Conservation (phyloP, 92 coral and sea anemone genomes). For the Parazoanthus atlanticus region DNA sequence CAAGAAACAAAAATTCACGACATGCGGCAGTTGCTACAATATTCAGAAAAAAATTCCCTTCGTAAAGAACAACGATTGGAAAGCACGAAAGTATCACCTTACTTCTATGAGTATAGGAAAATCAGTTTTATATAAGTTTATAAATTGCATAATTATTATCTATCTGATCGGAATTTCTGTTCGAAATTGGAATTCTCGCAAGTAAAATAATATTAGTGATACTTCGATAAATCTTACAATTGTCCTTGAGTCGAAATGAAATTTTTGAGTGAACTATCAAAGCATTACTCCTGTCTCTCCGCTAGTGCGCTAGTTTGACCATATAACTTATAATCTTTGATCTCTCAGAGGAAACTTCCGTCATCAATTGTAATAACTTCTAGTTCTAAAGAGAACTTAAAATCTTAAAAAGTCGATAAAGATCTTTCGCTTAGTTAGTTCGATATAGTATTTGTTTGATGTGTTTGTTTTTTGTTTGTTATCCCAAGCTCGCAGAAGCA, state of each 20-base stretch:
- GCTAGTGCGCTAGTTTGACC: background rate
- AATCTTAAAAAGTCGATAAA: background rate
- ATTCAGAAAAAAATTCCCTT: background rate
- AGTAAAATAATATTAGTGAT: background rate
- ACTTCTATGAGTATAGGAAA: background rate
- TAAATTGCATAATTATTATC: background rate
- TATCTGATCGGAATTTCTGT: background rate
- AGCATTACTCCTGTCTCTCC: background rate
- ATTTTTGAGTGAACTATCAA: background rate
- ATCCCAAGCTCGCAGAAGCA: slow-evolving; percentile 13
- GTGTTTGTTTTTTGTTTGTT: slow-evolving; percentile 30
- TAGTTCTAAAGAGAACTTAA: background rate
- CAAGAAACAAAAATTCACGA: background rate
- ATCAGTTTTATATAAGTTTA: background rate
- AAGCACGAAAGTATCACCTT: too few species aligned
- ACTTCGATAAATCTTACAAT: background rate
- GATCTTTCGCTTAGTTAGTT: background rate
- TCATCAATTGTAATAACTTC: background rate
- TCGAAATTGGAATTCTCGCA: background rate
- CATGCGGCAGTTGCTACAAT: background rate
- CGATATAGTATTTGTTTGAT: background rate
- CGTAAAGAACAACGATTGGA: background rate
- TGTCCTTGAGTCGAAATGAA: background rate
- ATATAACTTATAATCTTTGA: background rate
- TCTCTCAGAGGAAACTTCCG: background rate